phyloP scores from a whole-genome alignment of 2,113 vertebrate species.

The Erythrolamprus reginae region DNA sequence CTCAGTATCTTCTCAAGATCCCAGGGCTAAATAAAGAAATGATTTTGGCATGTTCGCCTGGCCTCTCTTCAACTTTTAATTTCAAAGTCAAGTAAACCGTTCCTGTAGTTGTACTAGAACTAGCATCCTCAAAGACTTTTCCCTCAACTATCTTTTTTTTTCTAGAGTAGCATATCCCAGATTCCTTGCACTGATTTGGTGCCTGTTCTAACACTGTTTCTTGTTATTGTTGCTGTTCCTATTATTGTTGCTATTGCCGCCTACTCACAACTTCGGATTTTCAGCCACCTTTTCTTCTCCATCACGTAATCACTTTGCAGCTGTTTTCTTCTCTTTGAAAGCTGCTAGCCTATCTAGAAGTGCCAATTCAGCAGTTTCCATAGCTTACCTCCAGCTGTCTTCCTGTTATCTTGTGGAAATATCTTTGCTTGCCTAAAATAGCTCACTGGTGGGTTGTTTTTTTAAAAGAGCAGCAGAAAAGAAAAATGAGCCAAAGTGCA shows the following conservation, averaged over 20 bases:
- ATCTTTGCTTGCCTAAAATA: constrained; percentile 15
- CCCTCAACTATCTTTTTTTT: background rate
- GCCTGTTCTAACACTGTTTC: background rate
- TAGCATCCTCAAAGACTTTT: background rate
- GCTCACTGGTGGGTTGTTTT: background rate
- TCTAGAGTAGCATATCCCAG: background rate
- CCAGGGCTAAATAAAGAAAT: background rate
- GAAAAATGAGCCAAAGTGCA: background rate
- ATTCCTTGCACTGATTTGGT: background rate
- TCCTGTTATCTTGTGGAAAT: constrained; percentile 22
- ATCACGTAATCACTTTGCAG: constrained; percentile 10
- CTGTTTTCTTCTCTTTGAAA: constrained; percentile 16
- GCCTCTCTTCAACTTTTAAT: background rate
- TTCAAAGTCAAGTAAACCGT: background rate
- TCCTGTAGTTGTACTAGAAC: background rate
- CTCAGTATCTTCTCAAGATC: background rate
- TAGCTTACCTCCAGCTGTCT: constrained; percentile 16
- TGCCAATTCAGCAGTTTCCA: constrained; percentile 12
- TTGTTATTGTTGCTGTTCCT: background rate
- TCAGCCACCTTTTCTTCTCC: constrained; percentile 22
- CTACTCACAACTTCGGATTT: constrained; percentile 2
- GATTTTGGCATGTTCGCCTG: background rate
- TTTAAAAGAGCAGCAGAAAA: background rate
- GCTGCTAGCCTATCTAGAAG: background rate
- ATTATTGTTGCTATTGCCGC: background rate